A percentile compares a stretch with the other conserved stretches of the same genome.
phyloP scores from a whole-genome alignment of 2,113 vertebrate species.

The Grammomys dolichurus region DNA sequence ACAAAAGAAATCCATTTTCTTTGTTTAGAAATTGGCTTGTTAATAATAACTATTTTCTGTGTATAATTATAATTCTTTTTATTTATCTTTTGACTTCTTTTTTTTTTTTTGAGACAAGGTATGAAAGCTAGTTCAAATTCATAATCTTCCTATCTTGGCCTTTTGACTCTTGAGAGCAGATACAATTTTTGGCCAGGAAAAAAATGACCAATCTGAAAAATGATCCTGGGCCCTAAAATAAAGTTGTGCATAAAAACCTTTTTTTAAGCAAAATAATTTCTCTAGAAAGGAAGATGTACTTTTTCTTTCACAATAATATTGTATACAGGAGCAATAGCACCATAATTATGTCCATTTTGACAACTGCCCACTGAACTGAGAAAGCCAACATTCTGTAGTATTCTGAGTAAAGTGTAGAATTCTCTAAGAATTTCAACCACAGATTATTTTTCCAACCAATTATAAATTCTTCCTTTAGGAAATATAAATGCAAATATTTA shows the following conservation, averaged over 20 bases:
- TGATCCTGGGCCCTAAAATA: background rate
- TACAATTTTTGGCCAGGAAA: constrained; percentile 54
- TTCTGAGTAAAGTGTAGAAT: constrained; percentile 39
- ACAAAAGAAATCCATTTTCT: constrained; percentile 31
- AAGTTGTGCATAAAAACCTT: background rate
- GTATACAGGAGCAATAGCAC: background rate
- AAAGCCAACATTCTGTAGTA: constrained; percentile 39
- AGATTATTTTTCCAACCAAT: constrained; percentile 24
- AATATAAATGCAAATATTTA: constrained; percentile 36
- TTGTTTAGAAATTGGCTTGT: constrained; percentile 14
- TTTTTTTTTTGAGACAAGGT: background rate
- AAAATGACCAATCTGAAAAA: constrained; percentile 46
- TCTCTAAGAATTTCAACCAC: constrained; percentile 21
- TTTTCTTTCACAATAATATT: constrained; percentile 21
- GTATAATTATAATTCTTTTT: constrained; percentile 30
- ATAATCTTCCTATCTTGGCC: background rate
- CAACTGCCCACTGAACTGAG: constrained; percentile 17
- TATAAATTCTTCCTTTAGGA: constrained; percentile 28
- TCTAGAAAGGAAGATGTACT: background rate
- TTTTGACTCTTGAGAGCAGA: background rate
- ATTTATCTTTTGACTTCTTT: background rate
- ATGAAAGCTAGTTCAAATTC: background rate
- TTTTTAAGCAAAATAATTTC: background rate
- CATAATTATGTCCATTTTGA: constrained; percentile 19
- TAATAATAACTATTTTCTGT: constrained; percentile 55